phyloP scores from a whole-genome alignment of 2,888 invertebrate species.

The Antheraea yamamai region DNA sequence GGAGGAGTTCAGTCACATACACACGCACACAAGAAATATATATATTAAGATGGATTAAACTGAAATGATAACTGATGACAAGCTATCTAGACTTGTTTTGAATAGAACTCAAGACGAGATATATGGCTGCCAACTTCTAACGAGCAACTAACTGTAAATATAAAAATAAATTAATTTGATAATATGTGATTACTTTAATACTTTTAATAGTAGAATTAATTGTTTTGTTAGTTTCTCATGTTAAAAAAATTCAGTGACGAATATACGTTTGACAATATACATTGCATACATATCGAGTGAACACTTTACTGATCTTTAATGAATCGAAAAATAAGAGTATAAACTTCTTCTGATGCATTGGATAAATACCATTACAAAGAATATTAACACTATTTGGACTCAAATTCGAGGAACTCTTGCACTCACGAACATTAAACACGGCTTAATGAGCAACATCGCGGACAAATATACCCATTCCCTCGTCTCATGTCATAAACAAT shows the following conservation, averaged over 20 bases:
- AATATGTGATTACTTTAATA: background rate
- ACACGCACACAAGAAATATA: too few relatives aligned
- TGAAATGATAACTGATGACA: too few relatives aligned
- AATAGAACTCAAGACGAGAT: background rate
- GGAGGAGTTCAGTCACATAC: too few relatives aligned
- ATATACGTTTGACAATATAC: too few relatives aligned
- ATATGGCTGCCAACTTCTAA: background rate
- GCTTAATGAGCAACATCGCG: slow-evolving; percentile 33
- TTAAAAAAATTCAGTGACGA: too few relatives aligned
- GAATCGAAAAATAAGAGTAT: background rate
- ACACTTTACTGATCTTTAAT: background rate
- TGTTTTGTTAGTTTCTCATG: background rate
- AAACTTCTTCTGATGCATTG: background rate
- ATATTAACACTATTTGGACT: slow-evolving; percentile 3
- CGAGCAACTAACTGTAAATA: background rate
- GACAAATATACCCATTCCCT: slow-evolving; percentile 51
- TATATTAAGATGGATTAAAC: too few relatives aligned
- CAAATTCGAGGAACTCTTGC: slow-evolving; percentile 16
- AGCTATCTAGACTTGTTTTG: background rate
- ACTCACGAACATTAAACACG: slow-evolving; percentile 39
- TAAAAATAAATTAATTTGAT: background rate
- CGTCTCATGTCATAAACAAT: slow-evolving; percentile 59
- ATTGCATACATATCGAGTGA: too few relatives aligned
- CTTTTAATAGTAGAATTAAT: background rate
- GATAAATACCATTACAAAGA: background rate